Evolutionary conservation across 2,888 invertebrate genomes (phyloP).

Genomic region (Synergus itoensis): DNA sequence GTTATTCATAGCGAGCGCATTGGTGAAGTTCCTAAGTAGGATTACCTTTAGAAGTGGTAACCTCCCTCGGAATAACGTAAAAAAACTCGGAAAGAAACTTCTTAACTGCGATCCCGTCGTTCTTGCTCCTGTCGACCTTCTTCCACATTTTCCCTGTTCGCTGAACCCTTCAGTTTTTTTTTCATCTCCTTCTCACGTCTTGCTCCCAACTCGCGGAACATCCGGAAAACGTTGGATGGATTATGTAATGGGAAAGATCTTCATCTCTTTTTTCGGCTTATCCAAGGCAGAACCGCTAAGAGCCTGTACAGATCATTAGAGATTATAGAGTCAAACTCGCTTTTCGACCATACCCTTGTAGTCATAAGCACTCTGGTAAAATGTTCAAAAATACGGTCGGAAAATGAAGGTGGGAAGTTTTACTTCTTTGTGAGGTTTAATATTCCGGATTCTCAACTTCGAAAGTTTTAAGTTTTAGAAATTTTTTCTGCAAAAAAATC

Average conservation of each 20-base stretch:
- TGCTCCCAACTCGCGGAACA: constrained; percentile 40
- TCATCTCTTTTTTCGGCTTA: background rate
- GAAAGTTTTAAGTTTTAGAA: no score
- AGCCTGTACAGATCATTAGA: constrained; percentile 26
- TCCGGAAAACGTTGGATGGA: constrained; percentile 25
- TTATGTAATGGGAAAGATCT: constrained; percentile 7
- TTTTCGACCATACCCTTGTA: background rate
- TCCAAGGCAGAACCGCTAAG: background rate
- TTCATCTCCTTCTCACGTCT: constrained; percentile 12
- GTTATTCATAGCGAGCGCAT: constrained; percentile 69
- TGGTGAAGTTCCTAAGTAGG: constrained; percentile 68
- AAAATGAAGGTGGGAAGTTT: background rate
- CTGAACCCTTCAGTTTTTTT: constrained; percentile 18
- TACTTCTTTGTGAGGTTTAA: background rate
- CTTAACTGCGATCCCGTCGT: constrained; percentile 51
- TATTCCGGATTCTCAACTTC: background rate
- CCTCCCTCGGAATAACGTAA: constrained; percentile 48
- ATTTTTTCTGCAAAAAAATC: no score
- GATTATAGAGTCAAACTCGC: constrained; percentile 23
- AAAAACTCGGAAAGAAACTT: constrained; percentile 49
- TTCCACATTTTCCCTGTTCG: constrained; percentile 36
- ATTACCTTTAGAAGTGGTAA: constrained; percentile 64
- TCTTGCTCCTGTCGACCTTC: constrained; percentile 46
- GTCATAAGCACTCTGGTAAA: no score
- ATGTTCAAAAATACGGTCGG: background rate